Evolutionary conservation across 2,888 invertebrate species (phyloP).

Genomic region (Junonia oenone): DNA sequence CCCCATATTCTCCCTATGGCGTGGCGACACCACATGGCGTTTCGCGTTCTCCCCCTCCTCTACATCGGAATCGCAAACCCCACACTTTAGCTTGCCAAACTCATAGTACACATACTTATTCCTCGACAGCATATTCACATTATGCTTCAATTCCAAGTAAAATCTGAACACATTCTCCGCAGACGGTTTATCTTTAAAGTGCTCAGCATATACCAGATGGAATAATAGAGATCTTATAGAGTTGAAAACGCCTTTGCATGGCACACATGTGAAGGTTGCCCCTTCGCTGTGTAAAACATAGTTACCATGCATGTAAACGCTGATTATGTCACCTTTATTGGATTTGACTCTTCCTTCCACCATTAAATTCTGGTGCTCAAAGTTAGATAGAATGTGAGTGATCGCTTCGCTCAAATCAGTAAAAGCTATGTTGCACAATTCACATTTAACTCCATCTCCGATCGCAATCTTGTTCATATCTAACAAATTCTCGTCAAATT

Average conservation of each 20-base stretch:
- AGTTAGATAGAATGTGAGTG: constrained; percentile 49
- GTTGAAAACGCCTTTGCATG: constrained; percentile 56
- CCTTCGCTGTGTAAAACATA: constrained; percentile 63
- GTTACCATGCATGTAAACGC: constrained; percentile 65
- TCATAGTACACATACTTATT: constrained; percentile 66
- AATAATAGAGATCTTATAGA: constrained; percentile 59
- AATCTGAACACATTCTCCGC: constrained; percentile 66
- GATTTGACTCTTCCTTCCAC: constrained; percentile 44
- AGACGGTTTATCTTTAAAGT: constrained; percentile 50
- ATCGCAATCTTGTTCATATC: constrained; percentile 43
- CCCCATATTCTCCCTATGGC: constrained; percentile 70
- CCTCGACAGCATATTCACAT: constrained; percentile 60
- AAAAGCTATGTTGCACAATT: constrained; percentile 49
- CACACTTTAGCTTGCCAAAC: constrained; percentile 62
- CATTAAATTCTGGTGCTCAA: constrained; percentile 52
- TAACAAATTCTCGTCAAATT: constrained; percentile 45
- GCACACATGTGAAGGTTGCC: constrained; percentile 48
- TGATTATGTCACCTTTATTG: constrained; percentile 63
- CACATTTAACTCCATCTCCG: constrained; percentile 44
- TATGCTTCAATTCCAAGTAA: constrained; percentile 68
- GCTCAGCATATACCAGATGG: constrained; percentile 63
- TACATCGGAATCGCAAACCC: constrained; percentile 61
- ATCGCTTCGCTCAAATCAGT: constrained; percentile 45
- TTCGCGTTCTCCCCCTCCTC: constrained; percentile 65
- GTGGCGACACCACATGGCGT: constrained; percentile 59